These are phyloP conservation scores for Caenorhabditis sp. DNA, from an alignment of 2,888 invertebrate genomes.

Conservation along the genomic window DNA sequence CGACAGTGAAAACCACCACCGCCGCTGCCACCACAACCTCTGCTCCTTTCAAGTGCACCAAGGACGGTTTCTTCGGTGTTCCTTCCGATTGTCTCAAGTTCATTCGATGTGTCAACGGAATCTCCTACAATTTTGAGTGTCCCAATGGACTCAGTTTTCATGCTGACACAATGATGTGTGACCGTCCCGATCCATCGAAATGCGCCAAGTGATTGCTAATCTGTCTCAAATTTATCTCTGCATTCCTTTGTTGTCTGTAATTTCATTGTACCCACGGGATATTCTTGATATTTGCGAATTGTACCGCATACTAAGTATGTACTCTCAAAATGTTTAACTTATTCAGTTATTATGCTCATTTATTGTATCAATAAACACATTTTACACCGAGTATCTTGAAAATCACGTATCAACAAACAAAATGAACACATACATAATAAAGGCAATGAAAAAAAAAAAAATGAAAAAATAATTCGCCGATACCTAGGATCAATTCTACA, in stretches of 20 bases:
- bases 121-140: slow-evolving; percentile 81
- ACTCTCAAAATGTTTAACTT: slow-evolving; percentile 2
- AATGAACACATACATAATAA: slow-evolving; percentile 5
- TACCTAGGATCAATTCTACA: slow-evolving; percentile 19
- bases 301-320: slow-evolving; percentile 37
- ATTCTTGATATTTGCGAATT: slow-evolving; percentile 11
- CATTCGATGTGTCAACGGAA: slow-evolving; percentile 78
- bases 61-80: slow-evolving; percentile 81
- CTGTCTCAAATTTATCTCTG: slow-evolving; percentile 32
- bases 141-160: slow-evolving; percentile 79
- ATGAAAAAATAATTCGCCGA: not conserved
- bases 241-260: slow-evolving; percentile 44
- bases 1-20: slow-evolving; percentile 47
- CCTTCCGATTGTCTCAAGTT: slow-evolving; percentile 73
- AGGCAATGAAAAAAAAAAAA: not conserved
- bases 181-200: slow-evolving; percentile 78
- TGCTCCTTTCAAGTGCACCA: slow-evolving; percentile 71
- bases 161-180: slow-evolving; percentile 75
- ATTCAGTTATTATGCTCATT: slow-evolving; percentile 29
- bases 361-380: slow-evolving; percentile 56
- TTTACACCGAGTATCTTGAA: slow-evolving; percentile 15
- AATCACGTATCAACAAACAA: slow-evolving; percentile 25
- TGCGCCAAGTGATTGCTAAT: slow-evolving; percentile 62
- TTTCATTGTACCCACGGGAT: slow-evolving; percentile 49
- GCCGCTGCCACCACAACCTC: slow-evolving; percentile 17